Conservation (phyloP, 2,797 vertebrate species). For the Gymnodraco acuticeps region DNA sequence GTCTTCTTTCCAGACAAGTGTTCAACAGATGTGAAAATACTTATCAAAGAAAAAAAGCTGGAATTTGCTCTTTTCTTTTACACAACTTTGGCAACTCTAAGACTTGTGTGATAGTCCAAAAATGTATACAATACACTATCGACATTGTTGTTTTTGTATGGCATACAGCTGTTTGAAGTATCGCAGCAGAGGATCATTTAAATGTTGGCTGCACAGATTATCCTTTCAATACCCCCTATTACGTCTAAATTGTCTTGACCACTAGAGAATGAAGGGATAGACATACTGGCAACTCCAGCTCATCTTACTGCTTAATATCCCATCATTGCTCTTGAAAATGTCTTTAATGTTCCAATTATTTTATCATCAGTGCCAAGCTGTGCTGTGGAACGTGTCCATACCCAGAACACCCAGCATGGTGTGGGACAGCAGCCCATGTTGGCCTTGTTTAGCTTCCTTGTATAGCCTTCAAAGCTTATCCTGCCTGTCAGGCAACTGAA, state of each 20-base stretch:
- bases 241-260: constrained; percentile 45
- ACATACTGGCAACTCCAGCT: constrained; percentile 37
- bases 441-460: constrained; percentile 29
- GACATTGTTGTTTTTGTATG: not conserved
- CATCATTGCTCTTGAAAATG: constrained; percentile 36
- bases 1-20: constrained; percentile 36
- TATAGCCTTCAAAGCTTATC: constrained; percentile 36
- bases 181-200: constrained; percentile 11
- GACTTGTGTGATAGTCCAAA: not conserved
- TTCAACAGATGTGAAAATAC: constrained; percentile 37
- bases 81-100: constrained; percentile 1
- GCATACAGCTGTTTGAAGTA: constrained; percentile 6
- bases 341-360: constrained; percentile 47
- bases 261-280: constrained; percentile 43
- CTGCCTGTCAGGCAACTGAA: constrained; percentile 38
- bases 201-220: constrained; percentile 30
- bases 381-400: constrained; percentile 18
- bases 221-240: constrained; percentile 41
- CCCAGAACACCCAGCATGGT: constrained; percentile 15
- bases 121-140: not conserved
- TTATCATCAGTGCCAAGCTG: constrained; percentile 33
- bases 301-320: constrained; percentile 39
- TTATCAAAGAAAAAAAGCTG: constrained; percentile 6
- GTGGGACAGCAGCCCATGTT: constrained; percentile 28
- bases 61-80: constrained; percentile 12